Evolutionary conservation across 92 coral and sea anemone species (phyloP).

Genomic region (Muricea muricata): DNA sequence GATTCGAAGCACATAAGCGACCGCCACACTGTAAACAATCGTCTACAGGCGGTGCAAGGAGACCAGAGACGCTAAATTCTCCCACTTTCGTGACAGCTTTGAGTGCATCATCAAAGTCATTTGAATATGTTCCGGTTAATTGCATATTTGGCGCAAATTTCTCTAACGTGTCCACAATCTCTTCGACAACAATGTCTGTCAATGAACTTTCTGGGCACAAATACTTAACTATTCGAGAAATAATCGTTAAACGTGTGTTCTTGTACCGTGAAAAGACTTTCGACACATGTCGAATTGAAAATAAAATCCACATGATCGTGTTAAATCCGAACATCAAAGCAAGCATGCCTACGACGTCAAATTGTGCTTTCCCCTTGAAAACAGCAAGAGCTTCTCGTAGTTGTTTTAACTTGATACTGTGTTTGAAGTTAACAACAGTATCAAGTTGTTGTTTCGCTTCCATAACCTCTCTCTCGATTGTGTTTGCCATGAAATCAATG

Average conservation of each 20-base stretch:
- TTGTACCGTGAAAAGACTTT: too few relatives aligned
- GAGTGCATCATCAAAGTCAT: too few relatives aligned
- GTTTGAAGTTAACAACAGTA: background rate
- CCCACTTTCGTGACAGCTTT: too few relatives aligned
- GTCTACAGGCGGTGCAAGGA: slow-evolving; percentile 16
- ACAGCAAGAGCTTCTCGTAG: background rate
- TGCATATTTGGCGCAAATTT: background rate
- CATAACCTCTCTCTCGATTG: background rate
- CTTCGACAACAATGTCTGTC: too few relatives aligned
- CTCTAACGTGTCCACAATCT: too few relatives aligned
- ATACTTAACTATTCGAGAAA: too few relatives aligned
- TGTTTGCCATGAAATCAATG: background rate
- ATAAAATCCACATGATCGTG: background rate
- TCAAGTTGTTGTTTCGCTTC: background rate
- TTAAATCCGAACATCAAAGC: background rate
- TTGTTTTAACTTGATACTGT: background rate
- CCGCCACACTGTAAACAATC: slow-evolving; percentile 7
- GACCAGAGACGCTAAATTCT: background rate
- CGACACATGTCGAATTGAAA: background rate
- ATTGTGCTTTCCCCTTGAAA: background rate
- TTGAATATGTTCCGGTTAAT: background rate
- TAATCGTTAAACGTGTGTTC: too few relatives aligned
- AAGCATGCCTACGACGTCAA: background rate
- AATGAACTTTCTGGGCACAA: too few relatives aligned
- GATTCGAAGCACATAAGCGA: slow-evolving; percentile 25